These are phyloP conservation scores for Taphrorychus bicolor DNA, from an alignment of 2,888 invertebrate species.

Conservation along the genomic window DNA sequence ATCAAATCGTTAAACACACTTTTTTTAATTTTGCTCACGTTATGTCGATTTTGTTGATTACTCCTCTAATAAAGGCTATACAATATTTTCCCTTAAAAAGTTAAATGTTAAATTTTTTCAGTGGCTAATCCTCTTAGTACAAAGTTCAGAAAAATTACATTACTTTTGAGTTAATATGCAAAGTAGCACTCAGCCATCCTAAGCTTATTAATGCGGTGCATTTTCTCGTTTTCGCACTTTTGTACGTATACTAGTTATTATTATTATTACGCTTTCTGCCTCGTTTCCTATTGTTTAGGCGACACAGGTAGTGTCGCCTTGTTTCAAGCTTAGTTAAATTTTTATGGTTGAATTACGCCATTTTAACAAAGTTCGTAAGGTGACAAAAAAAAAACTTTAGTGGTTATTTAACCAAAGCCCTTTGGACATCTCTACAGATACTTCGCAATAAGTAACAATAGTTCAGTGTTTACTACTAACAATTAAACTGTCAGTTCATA, in stretches of 20 bases:
- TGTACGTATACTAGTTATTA: neutral
- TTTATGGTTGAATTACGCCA: slow-evolving; percentile 9
- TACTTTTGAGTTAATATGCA: neutral
- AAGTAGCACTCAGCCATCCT: neutral
- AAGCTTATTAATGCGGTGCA: slow-evolving; percentile 16
- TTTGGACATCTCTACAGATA: too few relatives aligned
- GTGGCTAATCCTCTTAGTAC: neutral
- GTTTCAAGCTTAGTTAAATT: slow-evolving; percentile 19
- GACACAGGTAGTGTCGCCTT: slow-evolving; percentile 3
- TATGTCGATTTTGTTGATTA: neutral
- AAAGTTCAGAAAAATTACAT: neutral
- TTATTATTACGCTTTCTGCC: slow-evolving; percentile 8
- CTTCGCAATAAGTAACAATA: too few relatives aligned
- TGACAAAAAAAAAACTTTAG: too few relatives aligned
- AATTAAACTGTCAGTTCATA: too few relatives aligned
- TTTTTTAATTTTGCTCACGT: neutral
- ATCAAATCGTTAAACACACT: too few relatives aligned
- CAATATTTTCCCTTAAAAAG: neutral
- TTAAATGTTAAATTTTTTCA: neutral
- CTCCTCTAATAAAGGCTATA: neutral
- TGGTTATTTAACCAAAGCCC: too few relatives aligned
- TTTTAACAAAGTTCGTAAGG: neutral
- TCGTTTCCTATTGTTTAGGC: slow-evolving; percentile 4
- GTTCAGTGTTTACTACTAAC: too few relatives aligned
- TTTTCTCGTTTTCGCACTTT: slow-evolving; percentile 26